Base-by-base conservation (phyloP, 2,797 vertebrate species). In the Lemur catta region DNA sequence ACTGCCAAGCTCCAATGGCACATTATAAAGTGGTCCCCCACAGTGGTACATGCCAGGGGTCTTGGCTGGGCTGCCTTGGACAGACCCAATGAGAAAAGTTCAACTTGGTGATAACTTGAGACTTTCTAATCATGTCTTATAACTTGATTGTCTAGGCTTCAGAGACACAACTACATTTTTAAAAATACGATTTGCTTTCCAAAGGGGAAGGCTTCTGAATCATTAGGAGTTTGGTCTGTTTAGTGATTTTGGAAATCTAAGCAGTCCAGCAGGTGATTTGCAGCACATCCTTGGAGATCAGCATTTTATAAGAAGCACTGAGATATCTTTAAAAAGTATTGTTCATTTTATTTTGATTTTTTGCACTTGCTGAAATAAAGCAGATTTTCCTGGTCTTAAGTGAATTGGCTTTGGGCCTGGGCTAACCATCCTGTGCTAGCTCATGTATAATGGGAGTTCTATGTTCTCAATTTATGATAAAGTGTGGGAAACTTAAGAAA, bases 401-500 rank as follows among this genome's bases (percentile, higher is more conserved):
- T 30, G 78, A 92, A 10, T 5, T 22, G 43, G 35, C 50, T 22
- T 57, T 89, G 89, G 65, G 41, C 46, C 26, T 74, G 30, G 43
- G 48, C n/a, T 80, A 8, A 14, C 24, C 8, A 8, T 57, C 0
- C 0, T 33, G 17, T 15, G 26, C 38, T 28, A 74, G 14, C 18
- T 9, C 24, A 2, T 5, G 4, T 12, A 5, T 26, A 18, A 28
- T 74, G 69, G 52, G 46, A 69, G 38, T 26, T 38, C 85, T 59
- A 0, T 26, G 18, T 74, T 95, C 93, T 82, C 52, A n/a, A 46
- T 67, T 55, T 67, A 69, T 46, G 80, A 74, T 38, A 6, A 92
- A 82, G 63, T 52, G 55, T 76, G 74, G 67, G 75, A 89, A 72
- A 90, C 57, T 86, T 28, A 78, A 28, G 63, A 96, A 74, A 93